A percentile compares a stretch with the other conserved stretches of the same genome.
Evolutionary conservation across 2,888 invertebrate genomes (phyloP).

Genomic region (Idaea aversata): DNA sequence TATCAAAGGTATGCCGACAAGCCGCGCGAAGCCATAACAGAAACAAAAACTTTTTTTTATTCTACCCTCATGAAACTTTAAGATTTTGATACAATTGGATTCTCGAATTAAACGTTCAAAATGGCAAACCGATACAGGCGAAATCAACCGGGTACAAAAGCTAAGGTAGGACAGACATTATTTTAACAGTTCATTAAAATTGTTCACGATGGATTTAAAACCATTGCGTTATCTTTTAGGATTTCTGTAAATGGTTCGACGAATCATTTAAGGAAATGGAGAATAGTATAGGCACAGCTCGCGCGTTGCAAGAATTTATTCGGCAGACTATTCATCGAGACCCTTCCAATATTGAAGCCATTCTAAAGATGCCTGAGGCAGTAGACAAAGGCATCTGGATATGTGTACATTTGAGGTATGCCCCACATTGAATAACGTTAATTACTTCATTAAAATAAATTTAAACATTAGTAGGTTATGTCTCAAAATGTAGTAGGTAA

Average conservation of each 20-base stretch:
- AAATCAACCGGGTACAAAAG: constrained; percentile 95
- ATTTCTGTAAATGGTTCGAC: constrained; percentile 98
- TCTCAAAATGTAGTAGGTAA: no score
- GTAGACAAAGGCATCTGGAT: constrained; percentile 99
- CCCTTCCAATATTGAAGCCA: constrained; percentile 95
- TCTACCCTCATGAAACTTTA: no score
- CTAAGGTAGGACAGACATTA: constrained; percentile 82
- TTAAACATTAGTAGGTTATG: no score
- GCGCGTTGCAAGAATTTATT: constrained; percentile 99
- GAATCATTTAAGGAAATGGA: constrained; percentile 99
- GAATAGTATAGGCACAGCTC: constrained; percentile 82
- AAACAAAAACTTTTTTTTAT: no score
- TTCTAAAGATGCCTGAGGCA: constrained; percentile 97
- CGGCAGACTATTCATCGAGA: constrained; percentile 97
- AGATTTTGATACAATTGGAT: no score
- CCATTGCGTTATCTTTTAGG: constrained; percentile 75
- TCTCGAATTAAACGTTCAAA: constrained; percentile 40
- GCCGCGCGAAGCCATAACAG: no score
- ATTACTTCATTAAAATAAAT: no score
- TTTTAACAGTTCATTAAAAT: background rate
- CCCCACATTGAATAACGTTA: no score
- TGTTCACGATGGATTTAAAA: background rate
- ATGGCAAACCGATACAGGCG: constrained; percentile 94
- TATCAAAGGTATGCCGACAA: no score
- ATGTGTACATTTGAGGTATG: constrained; percentile 96